phyloP scores from a whole-genome alignment of 2,888 invertebrate genomes.

The Uropetala carovei region DNA sequence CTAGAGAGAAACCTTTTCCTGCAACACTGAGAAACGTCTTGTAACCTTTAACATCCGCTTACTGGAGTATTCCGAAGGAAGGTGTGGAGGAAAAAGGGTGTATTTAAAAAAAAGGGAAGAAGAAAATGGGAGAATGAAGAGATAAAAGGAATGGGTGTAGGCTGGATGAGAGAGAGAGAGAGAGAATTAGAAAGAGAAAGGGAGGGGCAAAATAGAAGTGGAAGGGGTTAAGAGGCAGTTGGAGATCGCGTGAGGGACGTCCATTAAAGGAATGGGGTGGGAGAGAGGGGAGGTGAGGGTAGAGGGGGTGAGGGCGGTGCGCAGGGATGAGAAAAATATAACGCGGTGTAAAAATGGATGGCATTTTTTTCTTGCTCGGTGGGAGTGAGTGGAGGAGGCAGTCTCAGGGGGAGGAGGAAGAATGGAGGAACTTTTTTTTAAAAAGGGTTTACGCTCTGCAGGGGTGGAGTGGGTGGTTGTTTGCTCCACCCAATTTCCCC shows the following conservation, averaged over 20 bases:
- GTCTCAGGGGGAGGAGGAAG: background rate
- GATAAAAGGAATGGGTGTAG: background rate
- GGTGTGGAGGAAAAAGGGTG: background rate
- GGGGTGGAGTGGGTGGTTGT: background rate
- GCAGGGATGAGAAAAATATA: conserved; percentile 28
- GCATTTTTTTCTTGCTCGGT: background rate
- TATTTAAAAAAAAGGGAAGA: background rate
- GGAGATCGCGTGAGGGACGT: conserved; percentile 52
- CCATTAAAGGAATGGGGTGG: conserved; percentile 56
- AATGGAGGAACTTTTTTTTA: background rate
- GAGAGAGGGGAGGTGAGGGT: background rate
- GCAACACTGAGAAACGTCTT: background rate
- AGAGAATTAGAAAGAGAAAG: background rate
- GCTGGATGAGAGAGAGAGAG: background rate
- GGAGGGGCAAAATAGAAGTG: background rate
- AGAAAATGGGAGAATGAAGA: background rate
- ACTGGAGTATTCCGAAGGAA: background rate
- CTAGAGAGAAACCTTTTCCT: background rate
- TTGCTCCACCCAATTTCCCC: background rate
- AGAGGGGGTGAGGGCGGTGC: background rate
- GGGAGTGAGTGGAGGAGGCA: background rate
- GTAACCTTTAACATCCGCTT: background rate
- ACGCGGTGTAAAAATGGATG: conserved; percentile 46
- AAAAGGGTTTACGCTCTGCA: background rate
- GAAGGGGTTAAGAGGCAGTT: conserved; percentile 11